These are phyloP conservation scores for Antrozous pallidus DNA, from an alignment of 2,797 vertebrate genomes.

Conservation along the genomic window DNA sequence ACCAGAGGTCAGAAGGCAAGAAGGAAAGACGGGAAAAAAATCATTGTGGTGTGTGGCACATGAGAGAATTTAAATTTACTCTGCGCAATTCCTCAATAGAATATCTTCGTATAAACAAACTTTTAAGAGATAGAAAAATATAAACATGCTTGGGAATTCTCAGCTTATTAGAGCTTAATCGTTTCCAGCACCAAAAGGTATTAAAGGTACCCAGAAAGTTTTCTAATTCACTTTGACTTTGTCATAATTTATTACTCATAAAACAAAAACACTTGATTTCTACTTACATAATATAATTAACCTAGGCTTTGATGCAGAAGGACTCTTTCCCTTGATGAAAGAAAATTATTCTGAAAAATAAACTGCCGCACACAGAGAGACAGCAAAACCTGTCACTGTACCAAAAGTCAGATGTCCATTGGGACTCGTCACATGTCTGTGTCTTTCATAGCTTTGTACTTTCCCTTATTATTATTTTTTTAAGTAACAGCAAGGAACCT, in stretches of 20 bases:
- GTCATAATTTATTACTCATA: neutral
- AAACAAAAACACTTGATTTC: constrained; percentile 19
- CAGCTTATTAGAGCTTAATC: neutral
- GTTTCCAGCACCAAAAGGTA: neutral
- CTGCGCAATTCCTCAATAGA: neutral
- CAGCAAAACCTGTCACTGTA: neutral
- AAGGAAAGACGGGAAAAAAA: neutral
- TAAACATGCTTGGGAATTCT: neutral
- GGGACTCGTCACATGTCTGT: neutral
- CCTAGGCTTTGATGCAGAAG: neutral
- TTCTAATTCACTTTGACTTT: constrained; percentile 4
- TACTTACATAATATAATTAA: neutral
- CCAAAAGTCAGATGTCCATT: neutral
- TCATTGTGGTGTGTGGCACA: neutral
- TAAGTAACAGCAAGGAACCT: neutral
- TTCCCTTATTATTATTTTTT: neutral
- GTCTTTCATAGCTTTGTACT: neutral
- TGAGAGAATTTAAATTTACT: neutral
- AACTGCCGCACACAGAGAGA: neutral
- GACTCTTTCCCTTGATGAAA: neutral
- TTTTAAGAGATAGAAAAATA: neutral
- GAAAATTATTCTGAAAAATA: constrained; percentile 34
- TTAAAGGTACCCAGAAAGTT: constrained; percentile 12
- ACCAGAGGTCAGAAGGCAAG: neutral
- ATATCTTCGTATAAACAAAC: neutral